Percentiles rank a stretch among this genome's conserved stretches.
phyloP scores from a whole-genome alignment of 2,113 vertebrate species.

The Micromys minutus region DNA sequence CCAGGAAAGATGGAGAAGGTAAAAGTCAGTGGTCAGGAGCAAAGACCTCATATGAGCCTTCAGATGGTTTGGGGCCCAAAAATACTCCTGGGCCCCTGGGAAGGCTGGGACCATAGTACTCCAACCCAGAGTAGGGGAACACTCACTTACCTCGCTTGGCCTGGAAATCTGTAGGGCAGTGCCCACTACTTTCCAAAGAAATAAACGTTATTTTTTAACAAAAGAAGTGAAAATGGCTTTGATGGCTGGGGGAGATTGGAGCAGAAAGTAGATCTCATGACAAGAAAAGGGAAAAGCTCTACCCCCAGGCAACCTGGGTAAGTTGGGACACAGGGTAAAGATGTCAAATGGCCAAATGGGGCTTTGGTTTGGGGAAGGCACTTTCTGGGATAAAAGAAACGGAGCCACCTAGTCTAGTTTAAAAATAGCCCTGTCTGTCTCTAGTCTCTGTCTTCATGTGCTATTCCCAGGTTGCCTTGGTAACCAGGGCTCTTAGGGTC shows the following conservation, averaged over 20 bases:
- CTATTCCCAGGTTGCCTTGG: constrained; percentile 74
- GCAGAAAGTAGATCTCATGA: constrained; percentile 53
- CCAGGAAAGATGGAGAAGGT: constrained; percentile 58
- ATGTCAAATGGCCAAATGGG: constrained; percentile 9
- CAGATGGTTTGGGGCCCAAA: constrained; percentile 35
- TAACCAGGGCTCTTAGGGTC: constrained; percentile 79
- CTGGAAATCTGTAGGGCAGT: constrained; percentile 73
- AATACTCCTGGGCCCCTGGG: constrained; percentile 38
- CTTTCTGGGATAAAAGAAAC: constrained; percentile 55
- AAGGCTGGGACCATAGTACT: constrained; percentile 63
- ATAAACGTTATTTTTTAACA: constrained; percentile 79
- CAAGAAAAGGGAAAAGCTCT: constrained; percentile 41
- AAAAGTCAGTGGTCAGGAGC: constrained; percentile 43
- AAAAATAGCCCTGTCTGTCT: constrained; percentile 79
- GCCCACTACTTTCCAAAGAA: constrained; percentile 81
- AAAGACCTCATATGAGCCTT: constrained; percentile 52
- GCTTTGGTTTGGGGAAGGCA: constrained; percentile 45
- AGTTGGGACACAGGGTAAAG: constrained; percentile 12
- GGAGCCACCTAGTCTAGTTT: constrained; percentile 73
- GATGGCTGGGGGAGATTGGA: constrained; percentile 58
- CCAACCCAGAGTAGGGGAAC: constrained; percentile 62
- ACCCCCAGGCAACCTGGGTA: background rate
- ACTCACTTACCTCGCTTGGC: constrained; percentile 63
- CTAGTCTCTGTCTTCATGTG: constrained; percentile 66
- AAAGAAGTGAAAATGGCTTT: constrained; percentile 72